phyloP scores from a whole-genome alignment of 1,140 invertebrate species.

The Cyclina sinensis region DNA sequence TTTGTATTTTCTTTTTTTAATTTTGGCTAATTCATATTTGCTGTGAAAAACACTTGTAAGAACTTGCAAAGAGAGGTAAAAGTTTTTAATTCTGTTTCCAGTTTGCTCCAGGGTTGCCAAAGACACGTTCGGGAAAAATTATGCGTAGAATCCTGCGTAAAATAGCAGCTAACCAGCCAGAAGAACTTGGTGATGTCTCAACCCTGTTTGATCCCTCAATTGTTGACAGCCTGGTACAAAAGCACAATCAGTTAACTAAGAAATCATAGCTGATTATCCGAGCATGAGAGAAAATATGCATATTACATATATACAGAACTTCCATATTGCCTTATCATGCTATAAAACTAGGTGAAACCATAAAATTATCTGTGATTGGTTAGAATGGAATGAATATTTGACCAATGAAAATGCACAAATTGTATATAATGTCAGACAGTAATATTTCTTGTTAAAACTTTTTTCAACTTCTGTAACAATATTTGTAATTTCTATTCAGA shows the following conservation, averaged over 20 bases:
- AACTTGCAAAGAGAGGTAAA: too few species aligned
- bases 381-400: not conserved
- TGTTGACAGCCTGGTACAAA: conserved; percentile 87
- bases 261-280: not conserved
- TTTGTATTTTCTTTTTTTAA: too few species aligned
- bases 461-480: too few species aligned
- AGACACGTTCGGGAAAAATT: conserved; percentile 87
- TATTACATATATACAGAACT: not conserved
- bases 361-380: not conserved
- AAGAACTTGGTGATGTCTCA: conserved; percentile 96
- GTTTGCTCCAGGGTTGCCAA: conserved; percentile 85
- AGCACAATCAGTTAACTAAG: conserved; percentile 65
- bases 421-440: not conserved
- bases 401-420: too few species aligned
- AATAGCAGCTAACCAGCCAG: conserved; percentile 82
- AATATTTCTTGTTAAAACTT: not conserved
- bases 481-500: too few species aligned
- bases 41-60: too few species aligned
- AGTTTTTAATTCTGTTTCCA: conserved; percentile 74
- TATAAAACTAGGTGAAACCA: not conserved
- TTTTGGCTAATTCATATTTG: too few species aligned
- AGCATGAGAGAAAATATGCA: not conserved
- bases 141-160: conserved; percentile 87
- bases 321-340: not conserved
- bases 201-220: conserved; percentile 96